Percentiles rank a stretch among this genome's conserved stretches.
These are phyloP conservation scores for Sakesphorus luctuosus DNA, from an alignment of 2,113 vertebrate species.

Conservation along the genomic window DNA sequence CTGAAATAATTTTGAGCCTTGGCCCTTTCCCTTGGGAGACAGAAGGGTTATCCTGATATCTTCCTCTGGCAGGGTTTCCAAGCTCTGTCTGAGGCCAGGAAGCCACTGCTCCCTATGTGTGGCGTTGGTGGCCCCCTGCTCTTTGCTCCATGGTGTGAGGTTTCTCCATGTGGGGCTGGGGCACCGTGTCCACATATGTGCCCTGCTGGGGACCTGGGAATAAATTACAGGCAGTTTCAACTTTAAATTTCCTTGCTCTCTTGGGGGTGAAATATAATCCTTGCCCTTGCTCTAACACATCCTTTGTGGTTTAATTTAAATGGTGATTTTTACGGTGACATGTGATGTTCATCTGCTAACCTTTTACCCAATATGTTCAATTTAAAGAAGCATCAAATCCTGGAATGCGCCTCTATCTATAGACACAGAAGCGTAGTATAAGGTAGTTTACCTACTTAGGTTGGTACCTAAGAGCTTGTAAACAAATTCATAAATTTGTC, in stretches of 20 bases:
- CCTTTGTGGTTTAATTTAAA: slow-evolving; percentile 68
- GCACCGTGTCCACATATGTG: rapidly evolving
- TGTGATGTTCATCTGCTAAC: slow-evolving; percentile 46
- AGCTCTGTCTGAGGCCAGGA: neutral
- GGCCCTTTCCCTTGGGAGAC: neutral
- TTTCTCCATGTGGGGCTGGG: neutral
- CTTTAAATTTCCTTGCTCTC: slow-evolving; percentile 44
- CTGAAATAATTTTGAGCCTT: neutral
- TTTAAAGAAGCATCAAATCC: slow-evolving; percentile 43
- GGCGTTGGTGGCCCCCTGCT: rapidly evolving
- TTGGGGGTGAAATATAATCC: slow-evolving; percentile 31
- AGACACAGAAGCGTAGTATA: neutral
- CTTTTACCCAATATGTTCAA: slow-evolving; percentile 62
- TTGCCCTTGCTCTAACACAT: neutral
- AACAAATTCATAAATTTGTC: slow-evolving; percentile 95
- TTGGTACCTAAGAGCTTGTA: slow-evolving; percentile 90
- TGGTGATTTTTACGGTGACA: slow-evolving; percentile 56
- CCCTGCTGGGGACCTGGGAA: neutral
- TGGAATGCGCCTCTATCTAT: neutral
- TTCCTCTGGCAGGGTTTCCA: neutral
- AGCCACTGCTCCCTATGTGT: rapidly evolving
- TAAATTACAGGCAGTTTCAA: neutral
- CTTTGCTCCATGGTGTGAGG: rapidly evolving
- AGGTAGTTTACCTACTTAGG: slow-evolving; percentile 80
- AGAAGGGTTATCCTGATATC: neutral